Base-by-base conservation (phyloP, 2,797 vertebrate genomes). In the Gymnothorax javanicus region DNA sequence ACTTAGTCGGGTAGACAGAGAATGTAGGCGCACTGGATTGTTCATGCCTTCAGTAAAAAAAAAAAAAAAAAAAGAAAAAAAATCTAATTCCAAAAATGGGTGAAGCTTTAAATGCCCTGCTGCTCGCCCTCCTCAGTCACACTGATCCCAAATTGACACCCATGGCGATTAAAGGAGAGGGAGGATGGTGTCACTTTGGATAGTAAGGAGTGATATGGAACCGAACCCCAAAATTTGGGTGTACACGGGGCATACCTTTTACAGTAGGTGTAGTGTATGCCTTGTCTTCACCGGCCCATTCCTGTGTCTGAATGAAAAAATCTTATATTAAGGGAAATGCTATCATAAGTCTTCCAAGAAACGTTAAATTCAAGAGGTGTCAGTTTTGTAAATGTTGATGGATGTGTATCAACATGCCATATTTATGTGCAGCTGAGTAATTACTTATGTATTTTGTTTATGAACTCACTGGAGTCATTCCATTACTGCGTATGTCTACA, bases 341-440 rank as follows among this genome's bases (percentile, higher is more conserved):
- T 91, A 91, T 94, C 90, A 93, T 89, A 89, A 94, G 93, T 85
- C 81, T 92, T 85, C 86, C 90, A 86, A 93, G 86, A 93, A 91
- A 89, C 90, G 69, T 43, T 89, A 75, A 86, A 87, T 92, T 90
- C 92, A 92, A 92, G 89, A 9, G 50, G 90, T 93, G 81, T 82
- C 87, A 89, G 88, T 73, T 77, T 54, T 93, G 91, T 94, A 93
- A 92, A 93, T 94, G 91, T 87, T 12, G 17, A 17, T 33, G 4
- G 11, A 85, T 59, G 90, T 90, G 90, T 82, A 71, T 88, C 84
- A 86, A 92, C 89, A 77, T 87, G 89, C 50, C 2, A 89, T 91
- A 89, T 91, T 87, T 82, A 86, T 90, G 85, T 60, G 87, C 88
- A 90, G 69, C 92, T 91, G 92, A 94, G 92, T 93, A 93, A 90